A percentile compares a stretch with the other conserved stretches of the same genome.
Conservation (phyloP, 2,797 vertebrate genomes). For the Sparidentex hasta region DNA sequence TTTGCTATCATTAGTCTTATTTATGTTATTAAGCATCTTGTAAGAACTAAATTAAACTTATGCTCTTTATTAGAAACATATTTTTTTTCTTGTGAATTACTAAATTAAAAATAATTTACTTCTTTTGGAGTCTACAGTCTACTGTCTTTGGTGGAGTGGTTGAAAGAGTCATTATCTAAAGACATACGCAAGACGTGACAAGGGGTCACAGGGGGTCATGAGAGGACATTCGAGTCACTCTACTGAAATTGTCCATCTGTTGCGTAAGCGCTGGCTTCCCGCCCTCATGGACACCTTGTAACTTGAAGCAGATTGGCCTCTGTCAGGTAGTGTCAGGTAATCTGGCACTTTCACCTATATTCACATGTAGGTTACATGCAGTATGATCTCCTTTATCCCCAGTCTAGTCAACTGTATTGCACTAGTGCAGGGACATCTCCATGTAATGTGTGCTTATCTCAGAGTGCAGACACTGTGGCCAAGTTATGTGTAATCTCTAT, state of each 20-base stretch:
- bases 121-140: neutral
- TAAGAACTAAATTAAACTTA: neutral
- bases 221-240: too few relatives aligned
- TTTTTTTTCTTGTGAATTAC: neutral
- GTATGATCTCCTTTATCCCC: neutral
- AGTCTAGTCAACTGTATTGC: conserved; percentile 15
- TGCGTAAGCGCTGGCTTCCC: neutral
- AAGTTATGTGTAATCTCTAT: conserved; percentile 76
- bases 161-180: neutral
- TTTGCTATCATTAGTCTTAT: too few relatives aligned
- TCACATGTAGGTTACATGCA: conserved; percentile 18
- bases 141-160: too few relatives aligned
- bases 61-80: too few relatives aligned
- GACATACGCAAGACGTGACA: neutral
- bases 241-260: neutral
- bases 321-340: conserved; percentile 13
- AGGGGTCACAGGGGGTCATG: too few relatives aligned
- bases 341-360: conserved; percentile 40
- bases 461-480: conserved; percentile 55
- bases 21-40: too few relatives aligned
- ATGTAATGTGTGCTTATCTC: conserved; percentile 76
- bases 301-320: neutral
- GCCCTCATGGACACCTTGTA: conserved; percentile 9
- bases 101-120: neutral
- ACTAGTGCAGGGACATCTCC: conserved; percentile 34